Percentiles rank a stretch among this genome's conserved stretches.
Conservation (phyloP, 2,113 vertebrate species). For the Lampris megalopsis region DNA sequence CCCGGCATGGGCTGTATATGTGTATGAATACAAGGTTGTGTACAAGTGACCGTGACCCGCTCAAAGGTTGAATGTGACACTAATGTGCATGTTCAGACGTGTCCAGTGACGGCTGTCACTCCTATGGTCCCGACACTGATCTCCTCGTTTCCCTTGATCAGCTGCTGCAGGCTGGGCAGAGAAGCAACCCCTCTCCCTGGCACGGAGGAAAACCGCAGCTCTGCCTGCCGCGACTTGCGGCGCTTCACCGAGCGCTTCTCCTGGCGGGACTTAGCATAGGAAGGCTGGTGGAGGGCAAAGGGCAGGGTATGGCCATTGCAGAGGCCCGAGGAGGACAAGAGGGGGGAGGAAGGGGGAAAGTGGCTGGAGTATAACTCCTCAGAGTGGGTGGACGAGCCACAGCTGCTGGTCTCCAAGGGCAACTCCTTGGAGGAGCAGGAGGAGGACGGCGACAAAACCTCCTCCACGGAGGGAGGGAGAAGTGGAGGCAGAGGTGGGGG, state of each 20-base stretch:
- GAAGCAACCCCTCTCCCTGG: conserved; percentile 65
- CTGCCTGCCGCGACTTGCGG: conserved; percentile 89
- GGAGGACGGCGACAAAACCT: conserved; percentile 75
- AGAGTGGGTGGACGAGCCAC: conserved; percentile 90
- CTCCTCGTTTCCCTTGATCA: conserved; percentile 95
- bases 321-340: conserved; percentile 79
- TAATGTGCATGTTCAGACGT: conserved; percentile 80
- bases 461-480: conserved; percentile 75
- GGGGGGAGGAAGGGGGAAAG: conserved; percentile 87
- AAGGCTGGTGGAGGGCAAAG: conserved; percentile 54
- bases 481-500: conserved; percentile 82
- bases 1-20: conserved; percentile 36
- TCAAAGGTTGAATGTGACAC: background rate
- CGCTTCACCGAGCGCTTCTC: conserved; percentile 93
- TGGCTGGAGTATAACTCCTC: conserved; percentile 92
- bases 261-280: conserved; percentile 87
- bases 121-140: conserved; percentile 90
- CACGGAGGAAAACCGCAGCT: conserved; percentile 80
- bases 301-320: conserved; percentile 87
- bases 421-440: conserved; percentile 85
- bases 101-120: conserved; percentile 90
- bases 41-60: conserved; percentile 21
- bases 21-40: background rate
- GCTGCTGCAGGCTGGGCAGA: conserved; percentile 91
- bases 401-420: conserved; percentile 89